A percentile compares a stretch with the other conserved stretches of the same genome.
Conservation (phyloP, 2,797 vertebrate genomes). For the Catamblyrhynchus diadema region DNA sequence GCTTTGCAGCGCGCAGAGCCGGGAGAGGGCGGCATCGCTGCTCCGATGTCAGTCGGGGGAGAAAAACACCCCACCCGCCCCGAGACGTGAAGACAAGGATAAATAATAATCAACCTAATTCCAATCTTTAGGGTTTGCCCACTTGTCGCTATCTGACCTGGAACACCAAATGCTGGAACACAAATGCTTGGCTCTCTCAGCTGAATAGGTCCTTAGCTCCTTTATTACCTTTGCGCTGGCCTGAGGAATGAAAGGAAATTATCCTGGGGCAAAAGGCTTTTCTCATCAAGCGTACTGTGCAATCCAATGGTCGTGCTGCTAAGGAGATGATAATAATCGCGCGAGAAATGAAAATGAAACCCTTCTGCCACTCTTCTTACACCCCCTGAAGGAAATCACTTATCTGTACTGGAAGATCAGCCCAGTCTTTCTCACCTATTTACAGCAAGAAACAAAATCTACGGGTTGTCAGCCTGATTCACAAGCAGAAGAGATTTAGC, state of each 20-base stretch:
- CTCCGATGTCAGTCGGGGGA: neutral
- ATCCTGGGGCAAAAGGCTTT: neutral
- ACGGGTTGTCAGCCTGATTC: neutral
- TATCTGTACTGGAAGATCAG: neutral
- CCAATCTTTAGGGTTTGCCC: neutral
- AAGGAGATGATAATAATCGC: neutral
- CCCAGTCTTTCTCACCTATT: neutral
- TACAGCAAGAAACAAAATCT: neutral
- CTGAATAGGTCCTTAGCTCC: fast-evolving
- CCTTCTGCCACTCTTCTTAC: neutral
- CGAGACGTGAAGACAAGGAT: fast-evolving
- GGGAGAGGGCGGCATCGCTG: neutral
- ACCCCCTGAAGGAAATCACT: neutral
- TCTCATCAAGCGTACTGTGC: fast-evolving
- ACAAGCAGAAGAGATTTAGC: neutral
- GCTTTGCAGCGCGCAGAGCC: neutral
- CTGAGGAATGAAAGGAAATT: neutral
- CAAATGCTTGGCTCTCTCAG: neutral
- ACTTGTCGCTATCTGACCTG: fast-evolving
- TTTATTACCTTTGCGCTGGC: neutral
- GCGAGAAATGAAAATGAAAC: neutral
- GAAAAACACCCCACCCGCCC: neutral
- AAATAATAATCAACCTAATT: neutral
- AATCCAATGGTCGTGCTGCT: neutral
- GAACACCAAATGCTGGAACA: neutral